phyloP scores from a whole-genome alignment of 37 sponge, comb jelly and placozoan species.

The Ianthella basta region DNA sequence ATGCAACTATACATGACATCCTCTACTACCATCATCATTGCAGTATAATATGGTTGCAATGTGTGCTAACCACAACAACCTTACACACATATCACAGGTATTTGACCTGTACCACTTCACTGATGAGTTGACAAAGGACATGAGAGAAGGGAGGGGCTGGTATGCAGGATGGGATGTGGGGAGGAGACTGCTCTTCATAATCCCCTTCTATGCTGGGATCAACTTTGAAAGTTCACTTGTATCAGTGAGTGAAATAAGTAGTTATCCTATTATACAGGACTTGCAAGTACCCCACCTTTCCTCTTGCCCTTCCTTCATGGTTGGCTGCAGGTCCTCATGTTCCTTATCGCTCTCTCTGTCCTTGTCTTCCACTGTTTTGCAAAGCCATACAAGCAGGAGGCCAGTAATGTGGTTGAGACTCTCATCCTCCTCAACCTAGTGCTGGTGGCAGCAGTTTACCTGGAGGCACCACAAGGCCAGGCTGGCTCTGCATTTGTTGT shows the following conservation, averaged over 20 bases:
- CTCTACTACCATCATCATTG: too few species aligned
- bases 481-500: constrained; percentile 25
- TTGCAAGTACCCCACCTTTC: background rate
- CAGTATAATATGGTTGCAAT: too few species aligned
- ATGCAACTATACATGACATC: too few species aligned
- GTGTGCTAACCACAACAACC: background rate
- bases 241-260: constrained; percentile 47
- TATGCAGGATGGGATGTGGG: constrained; percentile 80
- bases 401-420: constrained; percentile 66
- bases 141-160: constrained; percentile 54
- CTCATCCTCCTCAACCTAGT: constrained; percentile 62
- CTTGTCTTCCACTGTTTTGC: constrained; percentile 64
- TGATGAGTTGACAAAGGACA: constrained; percentile 68
- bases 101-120: constrained; percentile 54
- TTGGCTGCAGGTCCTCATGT: constrained; percentile 61
- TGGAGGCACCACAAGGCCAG: constrained; percentile 50
- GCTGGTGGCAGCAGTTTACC: constrained; percentile 60
- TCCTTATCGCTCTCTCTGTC: constrained; percentile 41
- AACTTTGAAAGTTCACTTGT: constrained; percentile 50
- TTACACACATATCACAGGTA: background rate
- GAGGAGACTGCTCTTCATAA: constrained; percentile 65
- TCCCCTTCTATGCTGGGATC: constrained; percentile 44
- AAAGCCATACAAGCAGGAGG: constrained; percentile 63
- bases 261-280: background rate
- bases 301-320: background rate